Evolutionary conservation across 2,113 vertebrate genomes (phyloP).

Genomic region (Anarrhichthys ocellatus): DNA sequence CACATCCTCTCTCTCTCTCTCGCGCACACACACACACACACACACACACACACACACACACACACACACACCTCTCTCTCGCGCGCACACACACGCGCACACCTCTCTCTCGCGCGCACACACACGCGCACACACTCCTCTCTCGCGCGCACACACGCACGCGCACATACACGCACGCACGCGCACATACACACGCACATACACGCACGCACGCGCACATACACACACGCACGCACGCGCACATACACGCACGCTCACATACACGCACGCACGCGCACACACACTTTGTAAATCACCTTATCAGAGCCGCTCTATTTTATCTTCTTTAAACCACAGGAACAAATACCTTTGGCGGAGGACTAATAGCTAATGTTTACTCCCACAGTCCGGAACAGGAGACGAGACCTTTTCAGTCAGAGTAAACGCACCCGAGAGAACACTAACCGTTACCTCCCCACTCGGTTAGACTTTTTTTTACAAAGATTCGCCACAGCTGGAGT

Average conservation of each 20-base stretch:
- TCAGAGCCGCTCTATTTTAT: neutral
- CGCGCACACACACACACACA: too few relatives aligned
- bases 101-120: neutral
- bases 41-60: too few relatives aligned
- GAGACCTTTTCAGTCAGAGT: neutral
- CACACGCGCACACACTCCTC: too few relatives aligned
- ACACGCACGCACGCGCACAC: neutral
- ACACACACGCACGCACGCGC: too few relatives aligned
- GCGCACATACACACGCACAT: neutral
- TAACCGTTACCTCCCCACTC: neutral
- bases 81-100: neutral
- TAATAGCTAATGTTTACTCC: neutral
- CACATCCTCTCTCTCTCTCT: neutral
- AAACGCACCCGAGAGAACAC: neutral
- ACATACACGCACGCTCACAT: neutral
- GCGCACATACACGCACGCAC: neutral
- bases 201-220: neutral
- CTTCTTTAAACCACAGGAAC: neutral
- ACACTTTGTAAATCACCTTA: slow-evolving; percentile 9
- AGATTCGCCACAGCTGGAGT: neutral
- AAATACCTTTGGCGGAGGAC: neutral
- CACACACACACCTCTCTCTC: too few relatives aligned
- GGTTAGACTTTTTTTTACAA: neutral
- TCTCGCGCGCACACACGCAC: neutral
- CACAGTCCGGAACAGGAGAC: slow-evolving; percentile 13